Conservation (phyloP, 1,140 invertebrate species). For the Ostrea denselamellosa region DNA sequence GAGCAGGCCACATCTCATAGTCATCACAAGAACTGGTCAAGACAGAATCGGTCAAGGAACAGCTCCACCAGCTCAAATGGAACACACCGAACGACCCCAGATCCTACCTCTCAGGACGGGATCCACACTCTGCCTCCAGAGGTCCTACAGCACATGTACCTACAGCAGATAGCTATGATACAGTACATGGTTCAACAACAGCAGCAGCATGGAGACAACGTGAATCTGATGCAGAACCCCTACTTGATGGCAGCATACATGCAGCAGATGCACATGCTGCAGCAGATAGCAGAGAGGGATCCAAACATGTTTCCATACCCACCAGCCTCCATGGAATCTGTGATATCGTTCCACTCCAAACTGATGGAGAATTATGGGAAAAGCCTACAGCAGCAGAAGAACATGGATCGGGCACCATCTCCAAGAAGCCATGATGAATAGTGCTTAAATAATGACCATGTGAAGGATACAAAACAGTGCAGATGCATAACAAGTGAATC, state of each 20-base stretch:
- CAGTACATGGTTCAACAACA: constrained; percentile 3
- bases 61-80: not conserved
- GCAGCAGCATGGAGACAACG: not conserved
- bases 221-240: constrained; percentile 14
- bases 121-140: not conserved
- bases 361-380: not conserved
- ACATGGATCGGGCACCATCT: not conserved
- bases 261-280: constrained; percentile 26
- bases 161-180: constrained; percentile 1
- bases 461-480: too few relatives aligned
- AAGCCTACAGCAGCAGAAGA: not conserved
- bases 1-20: not conserved
- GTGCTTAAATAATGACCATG: too few relatives aligned
- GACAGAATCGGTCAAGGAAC: constrained; percentile 1
- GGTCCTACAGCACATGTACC: constrained; percentile 1
- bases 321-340: not conserved
- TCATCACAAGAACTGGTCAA: not conserved
- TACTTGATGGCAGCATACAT: constrained; percentile 23
- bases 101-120: not conserved
- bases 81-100: not conserved
- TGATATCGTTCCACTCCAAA: not conserved
- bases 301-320: not conserved
- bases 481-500: too few relatives aligned
- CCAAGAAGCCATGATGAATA: not conserved
- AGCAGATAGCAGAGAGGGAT: not conserved